Percentiles rank a stretch among this genome's conserved stretches.
phyloP scores from a whole-genome alignment of 1,140 invertebrate species.

The Anthonomus grandis region DNA sequence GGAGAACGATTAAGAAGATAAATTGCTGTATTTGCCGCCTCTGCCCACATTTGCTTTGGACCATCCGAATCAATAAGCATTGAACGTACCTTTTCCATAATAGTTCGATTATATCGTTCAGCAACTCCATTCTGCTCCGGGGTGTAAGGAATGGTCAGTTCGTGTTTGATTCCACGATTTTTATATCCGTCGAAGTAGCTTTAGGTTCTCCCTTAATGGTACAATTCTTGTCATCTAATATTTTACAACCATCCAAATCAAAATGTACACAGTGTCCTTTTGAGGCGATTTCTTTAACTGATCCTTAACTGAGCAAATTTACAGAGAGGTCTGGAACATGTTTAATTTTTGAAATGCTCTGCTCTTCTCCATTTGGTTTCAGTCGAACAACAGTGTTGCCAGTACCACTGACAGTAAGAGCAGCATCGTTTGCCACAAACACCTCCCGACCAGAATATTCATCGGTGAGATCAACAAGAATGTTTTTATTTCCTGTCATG shows the following conservation, averaged over 20 bases:
- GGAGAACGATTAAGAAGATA: conserved; percentile 44
- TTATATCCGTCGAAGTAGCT: conserved; percentile 28
- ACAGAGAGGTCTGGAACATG: conserved; percentile 28
- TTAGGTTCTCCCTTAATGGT: conserved; percentile 18
- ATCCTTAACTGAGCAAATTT: no score
- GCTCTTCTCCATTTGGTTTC: conserved; percentile 6
- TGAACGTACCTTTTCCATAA: conserved; percentile 37
- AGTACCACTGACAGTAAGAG: conserved; percentile 8
- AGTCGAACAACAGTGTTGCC: conserved; percentile 10
- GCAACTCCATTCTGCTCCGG: conserved; percentile 50
- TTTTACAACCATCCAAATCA: conserved; percentile 17
- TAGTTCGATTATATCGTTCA: conserved; percentile 42
- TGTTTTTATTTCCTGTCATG: conserved; percentile 1
- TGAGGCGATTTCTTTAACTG: conserved; percentile 22
- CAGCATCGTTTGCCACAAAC: conserved; percentile 10
- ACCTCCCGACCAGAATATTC: conserved; percentile 6
- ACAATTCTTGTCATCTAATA: conserved; percentile 22
- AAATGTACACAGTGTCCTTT: conserved; percentile 23
- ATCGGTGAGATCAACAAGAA: conserved; percentile 7
- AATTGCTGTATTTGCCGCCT: conserved; percentile 42
- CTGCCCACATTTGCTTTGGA: conserved; percentile 43
- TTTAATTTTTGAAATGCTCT: conserved; percentile 14
- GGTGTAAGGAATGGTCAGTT: conserved; percentile 44
- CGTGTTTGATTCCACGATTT: conserved; percentile 43
- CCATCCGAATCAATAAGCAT: conserved; percentile 43